Evolutionary conservation across 2,113 vertebrate genomes (phyloP).

Genomic region (Lagopus muta): DNA sequence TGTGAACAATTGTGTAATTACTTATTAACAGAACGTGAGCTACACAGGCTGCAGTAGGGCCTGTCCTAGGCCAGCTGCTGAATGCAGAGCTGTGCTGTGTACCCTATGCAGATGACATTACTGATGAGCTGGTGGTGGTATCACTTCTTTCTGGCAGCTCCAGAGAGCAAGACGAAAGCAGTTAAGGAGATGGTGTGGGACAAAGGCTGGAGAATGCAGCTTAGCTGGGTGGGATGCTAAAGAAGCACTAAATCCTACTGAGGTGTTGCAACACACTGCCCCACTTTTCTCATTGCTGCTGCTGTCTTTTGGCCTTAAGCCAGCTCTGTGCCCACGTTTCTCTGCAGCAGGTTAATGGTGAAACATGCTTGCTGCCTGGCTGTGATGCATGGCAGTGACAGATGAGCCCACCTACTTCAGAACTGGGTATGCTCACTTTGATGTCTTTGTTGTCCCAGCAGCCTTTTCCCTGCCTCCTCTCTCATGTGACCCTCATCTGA

Average conservation of each 20-base stretch:
- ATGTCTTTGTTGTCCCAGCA: background rate
- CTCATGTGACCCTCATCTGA: rapidly evolving
- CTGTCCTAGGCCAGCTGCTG: background rate
- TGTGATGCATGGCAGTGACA: background rate
- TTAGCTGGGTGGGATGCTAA: background rate
- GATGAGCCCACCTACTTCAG: slow-evolving; percentile 25
- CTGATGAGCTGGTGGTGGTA: background rate
- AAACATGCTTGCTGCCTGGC: slow-evolving; percentile 17
- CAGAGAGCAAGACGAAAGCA: rapidly evolving
- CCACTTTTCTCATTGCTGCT: background rate
- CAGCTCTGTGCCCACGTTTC: background rate
- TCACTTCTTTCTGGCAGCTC: background rate
- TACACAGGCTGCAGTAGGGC: rapidly evolving
- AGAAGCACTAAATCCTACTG: background rate
- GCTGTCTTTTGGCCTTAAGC: background rate
- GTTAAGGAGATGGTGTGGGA: background rate
- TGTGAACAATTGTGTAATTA: background rate
- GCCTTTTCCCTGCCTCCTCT: background rate
- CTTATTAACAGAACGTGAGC: background rate
- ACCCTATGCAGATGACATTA: rapidly evolving
- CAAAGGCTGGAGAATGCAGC: background rate
- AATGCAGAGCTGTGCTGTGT: background rate
- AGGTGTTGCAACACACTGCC: background rate
- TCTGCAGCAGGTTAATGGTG: background rate
- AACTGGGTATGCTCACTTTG: background rate